phyloP scores from a whole-genome alignment of 2,797 vertebrate species.

The Gobio occitaniae region DNA sequence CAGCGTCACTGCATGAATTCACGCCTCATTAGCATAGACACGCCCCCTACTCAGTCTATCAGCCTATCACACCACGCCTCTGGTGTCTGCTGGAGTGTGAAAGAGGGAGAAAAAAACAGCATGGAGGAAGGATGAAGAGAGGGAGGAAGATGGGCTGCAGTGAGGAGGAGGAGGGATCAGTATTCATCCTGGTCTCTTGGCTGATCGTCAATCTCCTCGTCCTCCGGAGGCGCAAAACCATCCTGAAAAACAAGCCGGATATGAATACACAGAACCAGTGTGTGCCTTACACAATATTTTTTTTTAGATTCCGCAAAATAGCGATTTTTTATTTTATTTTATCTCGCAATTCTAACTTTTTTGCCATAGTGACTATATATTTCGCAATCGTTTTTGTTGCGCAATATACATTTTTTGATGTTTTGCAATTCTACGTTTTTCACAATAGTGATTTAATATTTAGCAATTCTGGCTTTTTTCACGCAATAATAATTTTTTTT shows the following conservation, averaged over 20 bases:
- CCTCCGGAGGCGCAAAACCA: constrained; percentile 92
- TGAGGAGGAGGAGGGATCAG: constrained; percentile 71
- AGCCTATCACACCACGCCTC: constrained; percentile 4
- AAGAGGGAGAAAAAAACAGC: constrained; percentile 23
- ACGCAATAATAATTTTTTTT: too few species aligned
- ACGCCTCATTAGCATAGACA: neutral
- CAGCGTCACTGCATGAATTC: neutral
- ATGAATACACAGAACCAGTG: constrained; percentile 8
- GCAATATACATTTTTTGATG: too few species aligned
- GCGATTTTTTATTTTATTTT: too few species aligned
- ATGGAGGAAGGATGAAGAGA: constrained; percentile 40
- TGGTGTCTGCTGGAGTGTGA: constrained; percentile 9
- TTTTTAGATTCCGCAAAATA: too few species aligned
- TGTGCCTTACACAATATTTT: neutral
- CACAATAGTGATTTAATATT: too few species aligned
- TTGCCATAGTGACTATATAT: too few species aligned
- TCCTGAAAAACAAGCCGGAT: constrained; percentile 76
- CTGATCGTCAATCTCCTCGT: constrained; percentile 86
- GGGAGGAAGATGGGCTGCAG: constrained; percentile 13
- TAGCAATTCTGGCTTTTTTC: too few species aligned
- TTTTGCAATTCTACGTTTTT: too few species aligned
- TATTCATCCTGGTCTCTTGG: constrained; percentile 90
- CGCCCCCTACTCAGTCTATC: neutral
- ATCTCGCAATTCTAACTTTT: too few species aligned
- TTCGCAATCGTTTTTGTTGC: too few species aligned